These are phyloP conservation scores for Limnephilus marmoratus DNA, from an alignment of 2,888 invertebrate genomes.

Conservation along the genomic window DNA sequence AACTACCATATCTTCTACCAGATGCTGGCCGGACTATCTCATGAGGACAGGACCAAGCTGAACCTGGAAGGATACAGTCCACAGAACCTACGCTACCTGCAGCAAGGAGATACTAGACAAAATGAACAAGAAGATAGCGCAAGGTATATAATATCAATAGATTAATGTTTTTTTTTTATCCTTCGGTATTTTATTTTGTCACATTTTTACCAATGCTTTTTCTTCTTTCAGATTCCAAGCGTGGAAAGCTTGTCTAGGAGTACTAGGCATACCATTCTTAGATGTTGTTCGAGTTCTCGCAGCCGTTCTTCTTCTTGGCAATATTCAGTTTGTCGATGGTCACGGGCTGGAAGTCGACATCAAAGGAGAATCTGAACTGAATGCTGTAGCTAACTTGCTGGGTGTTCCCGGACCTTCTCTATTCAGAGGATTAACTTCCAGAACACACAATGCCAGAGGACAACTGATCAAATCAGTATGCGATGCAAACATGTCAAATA, in stretches of 20 bases:
- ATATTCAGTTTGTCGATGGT: constrained; percentile 92
- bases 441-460: constrained; percentile 87
- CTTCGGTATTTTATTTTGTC: too few relatives aligned
- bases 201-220: not conserved
- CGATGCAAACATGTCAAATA: constrained; percentile 91
- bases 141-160: constrained; percentile 68
- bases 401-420: constrained; percentile 84
- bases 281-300: constrained; percentile 95
- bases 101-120: constrained; percentile 84
- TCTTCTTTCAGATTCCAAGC: constrained; percentile 83
- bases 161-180: not conserved
- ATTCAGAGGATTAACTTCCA: constrained; percentile 88
- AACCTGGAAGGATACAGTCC: constrained; percentile 92
- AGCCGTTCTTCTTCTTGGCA: constrained; percentile 93
- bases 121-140: constrained; percentile 84
- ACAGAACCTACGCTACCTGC: constrained; percentile 89
- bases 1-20: constrained; percentile 99
- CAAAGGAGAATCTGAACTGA: constrained; percentile 89
- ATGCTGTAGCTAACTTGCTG: constrained; percentile 90
- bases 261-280: constrained; percentile 94
- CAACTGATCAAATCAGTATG: constrained; percentile 89
- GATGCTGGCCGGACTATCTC: constrained; percentile 91
- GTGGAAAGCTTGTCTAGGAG: constrained; percentile 94
- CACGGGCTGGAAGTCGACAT: constrained; percentile 87
- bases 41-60: constrained; percentile 91